Evolutionary conservation across 2,888 invertebrate genomes (phyloP).

Genomic region (Adelognathus sp.): DNA sequence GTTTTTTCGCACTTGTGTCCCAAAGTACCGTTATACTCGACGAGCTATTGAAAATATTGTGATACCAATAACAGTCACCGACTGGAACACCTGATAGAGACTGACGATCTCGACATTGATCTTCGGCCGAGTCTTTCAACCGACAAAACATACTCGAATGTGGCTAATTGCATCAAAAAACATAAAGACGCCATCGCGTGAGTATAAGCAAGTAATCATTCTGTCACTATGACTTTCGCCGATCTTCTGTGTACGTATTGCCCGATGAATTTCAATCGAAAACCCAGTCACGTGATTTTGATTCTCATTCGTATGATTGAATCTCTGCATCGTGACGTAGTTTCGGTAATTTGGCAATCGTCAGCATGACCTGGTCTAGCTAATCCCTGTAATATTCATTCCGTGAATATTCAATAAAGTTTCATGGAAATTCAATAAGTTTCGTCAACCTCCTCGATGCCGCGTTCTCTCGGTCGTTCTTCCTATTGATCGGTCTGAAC

Average conservation of each 20-base stretch:
- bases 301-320: no score
- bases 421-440: no score
- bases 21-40: no score
- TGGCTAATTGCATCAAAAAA: slow-evolving; percentile 21
- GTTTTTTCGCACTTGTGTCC: no score
- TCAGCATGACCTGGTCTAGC: no score
- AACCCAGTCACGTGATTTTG: not conserved
- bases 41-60: no score
- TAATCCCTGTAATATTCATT: not conserved
- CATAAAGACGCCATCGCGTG: slow-evolving; percentile 21
- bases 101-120: not conserved
- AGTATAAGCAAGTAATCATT: not conserved
- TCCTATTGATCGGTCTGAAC: not conserved
- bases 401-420: not conserved
- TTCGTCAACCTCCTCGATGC: slow-evolving; percentile 16
- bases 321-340: no score
- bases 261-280: no score
- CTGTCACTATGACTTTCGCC: not conserved
- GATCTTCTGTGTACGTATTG: not conserved
- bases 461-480: slow-evolving; percentile 22
- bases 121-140: not conserved
- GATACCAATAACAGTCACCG: slow-evolving; percentile 28
- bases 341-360: no score
- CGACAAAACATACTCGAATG: slow-evolving; percentile 14
- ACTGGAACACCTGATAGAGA: slow-evolving; percentile 7